Percentiles rank a stretch among this genome's conserved stretches.
Conservation (phyloP, 2,888 invertebrate species). For the Cheilosia scutellata region DNA sequence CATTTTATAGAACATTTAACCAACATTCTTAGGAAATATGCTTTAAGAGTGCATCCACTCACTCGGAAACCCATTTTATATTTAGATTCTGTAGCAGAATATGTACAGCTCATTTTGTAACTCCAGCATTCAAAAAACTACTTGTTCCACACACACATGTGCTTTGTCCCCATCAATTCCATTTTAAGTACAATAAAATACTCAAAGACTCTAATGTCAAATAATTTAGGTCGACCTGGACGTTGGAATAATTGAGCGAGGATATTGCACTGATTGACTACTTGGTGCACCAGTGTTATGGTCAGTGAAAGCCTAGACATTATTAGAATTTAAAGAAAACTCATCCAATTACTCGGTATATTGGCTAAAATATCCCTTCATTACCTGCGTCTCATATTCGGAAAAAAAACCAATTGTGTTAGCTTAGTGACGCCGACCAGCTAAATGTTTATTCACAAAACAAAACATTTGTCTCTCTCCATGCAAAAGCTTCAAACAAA, state of each 20-base stretch:
- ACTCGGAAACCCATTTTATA: constrained; percentile 1
- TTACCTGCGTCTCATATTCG: constrained; percentile 39
- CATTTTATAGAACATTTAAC: not conserved
- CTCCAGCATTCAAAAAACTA: not conserved
- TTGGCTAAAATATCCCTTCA: constrained; percentile 42
- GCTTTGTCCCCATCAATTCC: constrained; percentile 25
- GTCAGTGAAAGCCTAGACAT: constrained; percentile 60
- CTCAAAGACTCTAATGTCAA: constrained; percentile 31
- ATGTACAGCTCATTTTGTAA: not conserved
- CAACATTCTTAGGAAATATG: not conserved
- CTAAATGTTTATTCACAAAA: constrained; percentile 3
- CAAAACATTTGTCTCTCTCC: not conserved
- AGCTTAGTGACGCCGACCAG: constrained; percentile 24
- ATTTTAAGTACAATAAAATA: constrained; percentile 11
- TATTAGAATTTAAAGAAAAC: constrained; percentile 3
- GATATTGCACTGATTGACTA: constrained; percentile 71
- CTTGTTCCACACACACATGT: not conserved
- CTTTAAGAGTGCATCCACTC: not conserved
- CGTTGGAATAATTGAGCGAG: constrained; percentile 41
- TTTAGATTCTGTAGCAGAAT: not conserved
- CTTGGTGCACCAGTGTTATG: constrained; percentile 52
- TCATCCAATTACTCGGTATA: constrained; percentile 30
- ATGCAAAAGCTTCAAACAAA: constrained; percentile 22
- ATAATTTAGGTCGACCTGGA: constrained; percentile 65
- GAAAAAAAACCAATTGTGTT: not conserved